Percentiles rank a stretch among this genome's conserved stretches.
These are phyloP conservation scores for Loris lydekkerianus DNA, from an alignment of 2,797 vertebrate species.

Conservation along the genomic window DNA sequence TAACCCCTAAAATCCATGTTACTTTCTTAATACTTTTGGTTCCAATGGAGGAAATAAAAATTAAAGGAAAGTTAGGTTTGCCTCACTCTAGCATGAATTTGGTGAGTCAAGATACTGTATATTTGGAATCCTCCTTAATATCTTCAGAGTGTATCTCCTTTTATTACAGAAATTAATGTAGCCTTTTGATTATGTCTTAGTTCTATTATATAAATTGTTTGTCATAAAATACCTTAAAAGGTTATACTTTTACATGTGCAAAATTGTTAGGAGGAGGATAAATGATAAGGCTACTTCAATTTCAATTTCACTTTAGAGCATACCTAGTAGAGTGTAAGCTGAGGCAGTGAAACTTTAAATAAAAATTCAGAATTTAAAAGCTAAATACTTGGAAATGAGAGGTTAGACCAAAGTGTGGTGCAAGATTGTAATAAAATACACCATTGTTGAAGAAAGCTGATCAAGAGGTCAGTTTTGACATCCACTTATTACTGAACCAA, in stretches of 20 bases:
- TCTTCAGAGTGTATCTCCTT: not conserved
- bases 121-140: not conserved
- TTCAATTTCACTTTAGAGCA: not conserved
- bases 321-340: not conserved
- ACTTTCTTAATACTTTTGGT: not conserved
- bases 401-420: not conserved
- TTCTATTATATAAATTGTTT: not conserved
- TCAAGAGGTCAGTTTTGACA: not conserved
- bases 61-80: not conserved
- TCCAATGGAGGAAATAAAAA: not conserved
- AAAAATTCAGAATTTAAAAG: constrained; percentile 36
- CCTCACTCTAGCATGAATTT: not conserved
- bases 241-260: constrained; percentile 1
- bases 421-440: not conserved
- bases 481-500: not conserved
- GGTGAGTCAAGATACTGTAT: not conserved
- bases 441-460: not conserved
- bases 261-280: not conserved
- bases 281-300: not conserved
- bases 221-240: constrained; percentile 4
- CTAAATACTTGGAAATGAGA: constrained; percentile 14
- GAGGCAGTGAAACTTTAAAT: not conserved
- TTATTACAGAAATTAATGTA: not conserved
- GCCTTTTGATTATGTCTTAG: not conserved
- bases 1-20: not conserved